These are phyloP conservation scores for Ctenochaetus hawaiiensis DNA, from an alignment of 2,797 vertebrate species.

Conservation along the genomic window DNA sequence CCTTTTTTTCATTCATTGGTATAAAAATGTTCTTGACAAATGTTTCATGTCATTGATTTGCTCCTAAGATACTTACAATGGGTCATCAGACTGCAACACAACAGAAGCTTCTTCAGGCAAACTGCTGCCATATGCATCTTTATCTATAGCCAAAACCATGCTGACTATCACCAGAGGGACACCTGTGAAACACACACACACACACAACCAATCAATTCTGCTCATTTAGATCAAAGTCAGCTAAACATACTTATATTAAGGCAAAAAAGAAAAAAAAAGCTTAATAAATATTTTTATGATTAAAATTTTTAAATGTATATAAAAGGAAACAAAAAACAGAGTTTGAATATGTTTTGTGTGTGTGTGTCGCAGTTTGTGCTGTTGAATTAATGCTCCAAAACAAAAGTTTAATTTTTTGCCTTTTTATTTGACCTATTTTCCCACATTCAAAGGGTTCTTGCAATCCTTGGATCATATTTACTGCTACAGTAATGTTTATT, in stretches of 20 bases:
- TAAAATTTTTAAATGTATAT: not conserved
- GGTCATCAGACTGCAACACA: constrained; percentile 43
- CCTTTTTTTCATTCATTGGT: not conserved
- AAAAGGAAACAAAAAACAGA: not conserved
- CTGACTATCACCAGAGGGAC: constrained; percentile 84
- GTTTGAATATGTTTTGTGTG: too few species aligned
- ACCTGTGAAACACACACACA: constrained; percentile 71
- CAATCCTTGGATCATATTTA: not conserved
- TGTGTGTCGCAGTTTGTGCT: too few species aligned
- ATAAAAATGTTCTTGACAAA: not conserved
- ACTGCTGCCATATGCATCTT: constrained; percentile 84
- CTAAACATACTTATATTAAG: not conserved
- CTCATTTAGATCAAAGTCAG: not conserved
- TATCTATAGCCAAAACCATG: constrained; percentile 84
- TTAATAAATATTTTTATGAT: not conserved
- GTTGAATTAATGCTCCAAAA: too few species aligned
- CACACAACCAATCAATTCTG: constrained; percentile 3
- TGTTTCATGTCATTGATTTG: not conserved
- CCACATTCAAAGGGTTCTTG: not conserved
- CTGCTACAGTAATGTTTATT: not conserved
- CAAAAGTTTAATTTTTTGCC: too few species aligned
- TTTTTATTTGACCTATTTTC: not conserved
- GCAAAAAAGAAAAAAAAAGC: not conserved
- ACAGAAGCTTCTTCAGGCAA: not conserved
- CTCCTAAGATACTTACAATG: constrained; percentile 86